Percentiles rank a stretch among this genome's conserved stretches.
These are phyloP conservation scores for Styela clava DNA, from an alignment of 23 tunicate genomes.

Conservation along the genomic window DNA sequence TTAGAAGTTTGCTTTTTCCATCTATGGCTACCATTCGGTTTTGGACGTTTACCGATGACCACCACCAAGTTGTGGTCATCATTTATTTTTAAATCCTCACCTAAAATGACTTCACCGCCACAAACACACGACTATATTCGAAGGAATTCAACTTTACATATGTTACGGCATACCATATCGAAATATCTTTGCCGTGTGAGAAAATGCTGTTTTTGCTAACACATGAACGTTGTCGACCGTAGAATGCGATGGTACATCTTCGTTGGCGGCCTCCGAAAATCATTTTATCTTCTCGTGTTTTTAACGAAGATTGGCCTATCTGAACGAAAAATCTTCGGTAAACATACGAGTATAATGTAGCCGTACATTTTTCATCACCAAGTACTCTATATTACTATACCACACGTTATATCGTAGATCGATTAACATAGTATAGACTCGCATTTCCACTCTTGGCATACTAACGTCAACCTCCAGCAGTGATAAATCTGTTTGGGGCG, in stretches of 20 bases:
- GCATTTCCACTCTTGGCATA: neutral
- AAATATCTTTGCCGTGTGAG: neutral
- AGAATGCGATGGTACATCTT: neutral
- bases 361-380: neutral
- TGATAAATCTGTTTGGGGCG: neutral
- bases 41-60: too few species aligned
- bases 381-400: neutral
- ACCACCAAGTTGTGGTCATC: too few species aligned
- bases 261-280: slow-evolving; percentile 22
- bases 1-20: too few species aligned
- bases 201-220: neutral
- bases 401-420: neutral
- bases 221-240: neutral
- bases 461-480: neutral
- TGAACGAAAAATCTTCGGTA: slow-evolving; percentile 3
- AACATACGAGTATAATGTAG: neutral
- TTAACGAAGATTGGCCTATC: neutral
- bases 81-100: too few species aligned
- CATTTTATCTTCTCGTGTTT: slow-evolving; percentile 26
- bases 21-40: too few species aligned
- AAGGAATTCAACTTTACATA: neutral
- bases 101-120: too few species aligned
- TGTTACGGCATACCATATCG: neutral
- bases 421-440: neutral
- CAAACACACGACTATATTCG: too few species aligned